A percentile compares a stretch with the other conserved stretches of the same genome.
Conservation (phyloP, 2,113 vertebrate species). For the Cynocephalus volans region DNA sequence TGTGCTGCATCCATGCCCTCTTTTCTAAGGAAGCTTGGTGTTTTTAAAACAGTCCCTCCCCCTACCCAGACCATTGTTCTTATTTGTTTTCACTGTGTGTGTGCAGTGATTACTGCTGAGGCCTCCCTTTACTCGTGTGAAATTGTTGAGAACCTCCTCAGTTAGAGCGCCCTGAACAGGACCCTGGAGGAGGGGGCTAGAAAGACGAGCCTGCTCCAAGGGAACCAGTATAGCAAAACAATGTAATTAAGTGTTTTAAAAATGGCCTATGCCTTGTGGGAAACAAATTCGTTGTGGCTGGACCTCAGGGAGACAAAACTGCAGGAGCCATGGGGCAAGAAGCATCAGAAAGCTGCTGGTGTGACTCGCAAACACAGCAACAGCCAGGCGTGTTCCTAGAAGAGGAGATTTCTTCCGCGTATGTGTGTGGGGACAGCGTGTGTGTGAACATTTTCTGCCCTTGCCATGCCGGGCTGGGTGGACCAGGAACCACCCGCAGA, state of each 20-base stretch:
- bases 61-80: background rate
- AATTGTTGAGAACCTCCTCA: background rate
- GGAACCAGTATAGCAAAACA: background rate
- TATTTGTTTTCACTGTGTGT: background rate
- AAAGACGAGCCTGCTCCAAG: background rate
- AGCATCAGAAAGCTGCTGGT: background rate
- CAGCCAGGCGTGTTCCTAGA: background rate
- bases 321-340: background rate
- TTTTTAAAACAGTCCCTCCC: slow-evolving; percentile 12
- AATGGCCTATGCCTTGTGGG: background rate
- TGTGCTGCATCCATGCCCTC: too few relatives aligned
- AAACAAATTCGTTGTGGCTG: slow-evolving; percentile 17
- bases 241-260: background rate
- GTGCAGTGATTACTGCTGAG: background rate
- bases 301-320: background rate
- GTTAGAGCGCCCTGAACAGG: background rate
- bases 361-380: background rate
- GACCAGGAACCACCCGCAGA: slow-evolving; percentile 7
- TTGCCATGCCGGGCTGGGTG: background rate
- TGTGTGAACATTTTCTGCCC: background rate
- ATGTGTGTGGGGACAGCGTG: background rate
- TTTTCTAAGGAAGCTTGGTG: slow-evolving; percentile 19
- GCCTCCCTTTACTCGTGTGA: background rate
- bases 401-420: background rate
- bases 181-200: background rate